Percentiles rank a stretch among this genome's conserved stretches.
Evolutionary conservation across 2,113 vertebrate genomes (phyloP).

Genomic region (Larimichthys polyactis): DNA sequence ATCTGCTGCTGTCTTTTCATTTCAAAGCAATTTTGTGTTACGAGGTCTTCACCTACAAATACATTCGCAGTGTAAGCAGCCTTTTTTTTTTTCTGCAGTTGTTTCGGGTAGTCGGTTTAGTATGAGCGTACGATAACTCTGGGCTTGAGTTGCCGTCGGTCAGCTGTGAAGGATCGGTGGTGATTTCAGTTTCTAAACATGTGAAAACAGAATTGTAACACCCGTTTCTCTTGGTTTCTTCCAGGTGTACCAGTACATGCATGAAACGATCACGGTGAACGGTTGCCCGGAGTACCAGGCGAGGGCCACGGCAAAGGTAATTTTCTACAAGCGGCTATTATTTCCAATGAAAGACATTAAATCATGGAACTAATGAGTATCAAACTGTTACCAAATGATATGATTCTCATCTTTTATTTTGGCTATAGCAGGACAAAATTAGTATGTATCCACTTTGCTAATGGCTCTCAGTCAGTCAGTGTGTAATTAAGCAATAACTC

Average conservation of each 20-base stretch:
- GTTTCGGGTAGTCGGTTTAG: background rate
- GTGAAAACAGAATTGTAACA: conserved; percentile 29
- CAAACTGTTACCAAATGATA: background rate
- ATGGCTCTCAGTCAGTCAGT: conserved; percentile 36
- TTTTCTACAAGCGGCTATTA: background rate
- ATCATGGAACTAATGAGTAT: background rate
- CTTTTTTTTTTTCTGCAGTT: too few species aligned
- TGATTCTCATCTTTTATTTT: conserved; percentile 20
- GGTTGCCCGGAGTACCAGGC: conserved; percentile 98
- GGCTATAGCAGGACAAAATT: conserved; percentile 14
- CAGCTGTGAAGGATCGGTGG: conserved; percentile 21
- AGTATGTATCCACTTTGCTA: conserved; percentile 7
- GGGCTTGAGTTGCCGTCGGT: background rate
- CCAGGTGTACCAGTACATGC: conserved; percentile 99
- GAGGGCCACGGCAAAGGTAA: conserved; percentile 97
- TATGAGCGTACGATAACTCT: background rate
- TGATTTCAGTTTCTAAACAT: conserved; percentile 22
- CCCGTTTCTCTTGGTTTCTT: conserved; percentile 68
- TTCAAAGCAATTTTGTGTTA: background rate
- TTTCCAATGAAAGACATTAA: conserved; percentile 12
- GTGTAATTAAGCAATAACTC: conserved; percentile 27
- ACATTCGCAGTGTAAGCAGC: background rate
- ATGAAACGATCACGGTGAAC: conserved; percentile 98
- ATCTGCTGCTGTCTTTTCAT: background rate
- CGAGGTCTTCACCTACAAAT: background rate